These are phyloP conservation scores for Varanus komodoensis DNA, from an alignment of 2,113 vertebrate genomes.

Conservation along the genomic window DNA sequence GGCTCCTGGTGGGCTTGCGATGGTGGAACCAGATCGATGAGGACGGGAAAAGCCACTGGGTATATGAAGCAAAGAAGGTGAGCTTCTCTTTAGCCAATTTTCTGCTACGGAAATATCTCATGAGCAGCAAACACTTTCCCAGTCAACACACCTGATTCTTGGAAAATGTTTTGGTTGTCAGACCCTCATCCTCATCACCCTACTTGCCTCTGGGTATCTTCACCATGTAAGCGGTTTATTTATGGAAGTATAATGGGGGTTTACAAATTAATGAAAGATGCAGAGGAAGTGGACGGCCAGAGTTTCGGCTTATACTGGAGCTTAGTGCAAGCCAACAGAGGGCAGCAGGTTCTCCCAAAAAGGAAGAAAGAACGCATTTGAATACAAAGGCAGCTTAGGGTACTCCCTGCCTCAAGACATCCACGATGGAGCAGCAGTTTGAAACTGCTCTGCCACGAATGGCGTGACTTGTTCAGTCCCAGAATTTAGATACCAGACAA, in stretches of 20 bases:
- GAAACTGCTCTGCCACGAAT: not conserved
- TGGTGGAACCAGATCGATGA: constrained; percentile 95
- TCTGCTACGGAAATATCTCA: not conserved
- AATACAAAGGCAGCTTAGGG: not conserved
- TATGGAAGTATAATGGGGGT: not conserved
- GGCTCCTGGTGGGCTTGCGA: constrained; percentile 87
- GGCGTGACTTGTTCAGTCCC: not conserved
- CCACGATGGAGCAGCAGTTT: not conserved
- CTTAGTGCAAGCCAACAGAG: not conserved
- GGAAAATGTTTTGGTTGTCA: too few relatives aligned
- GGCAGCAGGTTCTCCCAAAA: not conserved
- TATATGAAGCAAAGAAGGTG: constrained; percentile 89
- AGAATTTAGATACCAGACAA: not conserved
- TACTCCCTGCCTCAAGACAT: too few relatives aligned
- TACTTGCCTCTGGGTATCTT: too few relatives aligned
- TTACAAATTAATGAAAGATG: not conserved
- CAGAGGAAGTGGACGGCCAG: not conserved
- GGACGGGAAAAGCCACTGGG: constrained; percentile 89
- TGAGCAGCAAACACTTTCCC: too few relatives aligned
- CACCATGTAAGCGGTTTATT: not conserved
- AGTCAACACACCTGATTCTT: too few relatives aligned
- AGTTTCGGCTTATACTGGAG: not conserved
- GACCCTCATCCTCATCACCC: too few relatives aligned
- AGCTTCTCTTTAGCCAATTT: not conserved
- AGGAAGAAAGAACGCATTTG: not conserved